A percentile compares a stretch with the other conserved stretches of the same genome.
Evolutionary conservation across 2,888 invertebrate species (phyloP).

Genomic region (Ariolimax columbianus): DNA sequence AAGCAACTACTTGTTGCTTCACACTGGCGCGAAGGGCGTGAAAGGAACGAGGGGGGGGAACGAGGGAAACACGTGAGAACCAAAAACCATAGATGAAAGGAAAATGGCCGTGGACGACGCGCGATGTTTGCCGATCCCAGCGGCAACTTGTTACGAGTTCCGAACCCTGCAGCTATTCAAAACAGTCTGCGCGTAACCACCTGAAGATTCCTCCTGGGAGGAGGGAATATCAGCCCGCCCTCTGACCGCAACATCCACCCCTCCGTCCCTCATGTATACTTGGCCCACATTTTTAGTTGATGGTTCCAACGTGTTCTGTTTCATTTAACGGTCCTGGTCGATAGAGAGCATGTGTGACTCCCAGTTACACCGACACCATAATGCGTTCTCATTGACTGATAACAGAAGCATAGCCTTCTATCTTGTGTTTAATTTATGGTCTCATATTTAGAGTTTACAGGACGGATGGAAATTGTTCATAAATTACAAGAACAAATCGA

Average conservation of each 20-base stretch:
- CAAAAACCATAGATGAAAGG: conserved; percentile 9
- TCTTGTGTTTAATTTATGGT: too few species aligned
- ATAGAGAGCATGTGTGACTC: not conserved
- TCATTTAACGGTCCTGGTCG: not conserved
- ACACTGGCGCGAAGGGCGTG: conserved; percentile 27
- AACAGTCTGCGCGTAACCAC: conserved; percentile 24
- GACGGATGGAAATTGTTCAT: too few species aligned
- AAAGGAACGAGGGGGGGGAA: conserved; percentile 11
- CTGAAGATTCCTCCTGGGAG: not conserved
- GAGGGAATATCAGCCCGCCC: not conserved
- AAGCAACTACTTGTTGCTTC: conserved; percentile 48
- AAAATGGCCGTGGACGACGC: not conserved
- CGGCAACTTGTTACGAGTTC: conserved; percentile 26
- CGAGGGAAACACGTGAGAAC: not conserved
- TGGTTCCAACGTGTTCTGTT: not conserved
- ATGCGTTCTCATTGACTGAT: too few species aligned
- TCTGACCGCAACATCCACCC: not conserved
- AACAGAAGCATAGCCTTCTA: too few species aligned
- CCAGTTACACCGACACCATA: too few species aligned
- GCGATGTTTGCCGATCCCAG: conserved; percentile 31
- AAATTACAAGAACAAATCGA: too few species aligned
- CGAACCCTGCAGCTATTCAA: conserved; percentile 10
- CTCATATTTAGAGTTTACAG: too few species aligned
- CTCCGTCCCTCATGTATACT: conserved; percentile 3
- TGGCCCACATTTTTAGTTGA: not conserved